Evolutionary conservation across 2,797 vertebrate genomes (phyloP), one percentile per base, ranked within the genome.

Genomic region (Tragelaphus oryx): DNA sequence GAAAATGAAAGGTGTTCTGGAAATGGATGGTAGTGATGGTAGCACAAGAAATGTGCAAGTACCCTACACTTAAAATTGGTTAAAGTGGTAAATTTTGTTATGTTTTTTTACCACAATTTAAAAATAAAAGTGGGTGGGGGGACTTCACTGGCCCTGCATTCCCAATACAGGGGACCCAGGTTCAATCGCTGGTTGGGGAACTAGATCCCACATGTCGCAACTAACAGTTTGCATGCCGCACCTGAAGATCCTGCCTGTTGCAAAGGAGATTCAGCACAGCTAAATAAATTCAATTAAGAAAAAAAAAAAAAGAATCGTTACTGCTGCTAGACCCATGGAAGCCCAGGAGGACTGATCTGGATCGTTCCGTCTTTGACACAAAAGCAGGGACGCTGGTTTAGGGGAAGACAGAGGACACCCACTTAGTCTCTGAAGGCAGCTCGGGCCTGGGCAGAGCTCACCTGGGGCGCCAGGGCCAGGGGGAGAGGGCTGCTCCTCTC

Each of bases 401-500:
- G 8, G 59, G 59, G 52, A 59, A 12, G 59, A 46, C 30, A 44
- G 37, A 55, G 50, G 18, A 28, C 1, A 7, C 33, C 48, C 18
- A 13, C 41, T 33, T 2, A 30, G 52, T 50, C 80, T 93, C 60
- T 24, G 46, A 57, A 57, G 82, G 37, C 22, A 41, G 74, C 84
- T 75, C 13, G 60, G 55, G 76, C n/a, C 24, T 3, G 22, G 41
- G 62, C 50, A 83, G 28, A 46, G 88, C 94, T 97, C 44, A 98
- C 97, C 97, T 96, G 96, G 59, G 85, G 82, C 0, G 3, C 93
- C 80, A 13, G 91, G 30, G 28, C 97, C 94, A 30, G 87, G 44
- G 78, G 55, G 50, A 0, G 9, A 8, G 13, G 84, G 93, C 81
- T 94, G 97, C 5, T 98, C 96, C 11, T 97, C 96, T 28, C 68